Evolutionary conservation across 2,113 vertebrate species (phyloP), one percentile per base, ranked within the genome.

Genomic region (Anthoscopus minutus): DNA sequence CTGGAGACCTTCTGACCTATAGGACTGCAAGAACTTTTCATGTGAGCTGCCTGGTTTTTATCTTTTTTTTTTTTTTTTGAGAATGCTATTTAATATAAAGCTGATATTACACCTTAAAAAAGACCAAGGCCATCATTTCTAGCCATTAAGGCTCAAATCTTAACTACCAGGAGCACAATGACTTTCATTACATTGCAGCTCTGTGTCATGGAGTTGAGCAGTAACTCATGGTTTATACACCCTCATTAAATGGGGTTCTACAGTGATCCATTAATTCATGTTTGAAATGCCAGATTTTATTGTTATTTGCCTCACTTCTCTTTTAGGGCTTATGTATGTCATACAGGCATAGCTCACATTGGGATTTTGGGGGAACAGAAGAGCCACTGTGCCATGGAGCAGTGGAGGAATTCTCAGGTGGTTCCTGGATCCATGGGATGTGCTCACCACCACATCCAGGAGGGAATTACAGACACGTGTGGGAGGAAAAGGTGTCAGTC

Each of bases 251-350:
- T 79, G 69, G 80, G 70, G 80, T 81, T 90, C 94, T 95, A 94
- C 69, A 86, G 80, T 81, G 86, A 95, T 84, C 92, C 81, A 97
- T 96, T 97, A 96, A 96, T 92, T 86, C 94, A 77, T 44, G 53
- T 74, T 92, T 84, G 95, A 97, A 97, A 97, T 96, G 96, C 90
- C 93, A 97, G 80, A 64, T 97, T 96, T 96, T 96, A 96, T 96
- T 9, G 37, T 92, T 97, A 89, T 96, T 96, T 97, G 92, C 88
- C 90, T 88, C 95, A 76, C 60, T 96, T 88, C 88, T 95, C 60
- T 25, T 96, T 94, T 90, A 97, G 90, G 85, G 76, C 67, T 92
- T 66, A 74, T 12, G 60, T n/a, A 70, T 73, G 94, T 51, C 88
- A 92, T 19, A 37, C 6, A 83, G 82, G 19, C 31, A 56, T 8